phyloP scores from a whole-genome alignment of 2,797 vertebrate species.

The Phataginus tetradactyla region DNA sequence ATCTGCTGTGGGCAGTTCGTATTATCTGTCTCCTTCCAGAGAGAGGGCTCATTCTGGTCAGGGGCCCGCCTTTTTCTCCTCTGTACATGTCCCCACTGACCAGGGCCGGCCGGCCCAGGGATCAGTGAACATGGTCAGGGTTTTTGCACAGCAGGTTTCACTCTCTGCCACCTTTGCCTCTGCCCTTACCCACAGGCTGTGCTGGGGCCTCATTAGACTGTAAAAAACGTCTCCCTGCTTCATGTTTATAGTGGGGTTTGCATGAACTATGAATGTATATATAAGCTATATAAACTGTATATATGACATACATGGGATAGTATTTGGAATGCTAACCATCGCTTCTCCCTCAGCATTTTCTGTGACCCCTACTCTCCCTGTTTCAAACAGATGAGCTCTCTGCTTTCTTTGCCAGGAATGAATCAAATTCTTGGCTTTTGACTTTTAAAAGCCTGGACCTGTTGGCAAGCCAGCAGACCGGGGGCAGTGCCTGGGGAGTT shows the following conservation, averaged over 20 bases:
- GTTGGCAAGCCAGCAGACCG: background rate
- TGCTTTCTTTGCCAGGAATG: background rate
- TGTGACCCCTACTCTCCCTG: background rate
- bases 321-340: background rate
- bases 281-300: background rate
- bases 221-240: background rate
- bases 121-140: background rate
- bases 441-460: background rate
- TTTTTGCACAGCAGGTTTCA: background rate
- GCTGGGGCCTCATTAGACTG: background rate
- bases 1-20: background rate
- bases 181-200: background rate
- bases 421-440: background rate
- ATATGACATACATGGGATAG: background rate
- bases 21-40: background rate
- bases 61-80: background rate
- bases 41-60: background rate
- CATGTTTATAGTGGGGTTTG: background rate
- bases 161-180: background rate
- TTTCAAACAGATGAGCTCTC: background rate
- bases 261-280: background rate
- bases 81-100: too few relatives aligned
- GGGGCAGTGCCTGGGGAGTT: background rate
- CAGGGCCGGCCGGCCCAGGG: background rate
- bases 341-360: background rate